Conservation (phyloP, 2,888 invertebrate genomes). For the Cremastobaeus sp. region DNA sequence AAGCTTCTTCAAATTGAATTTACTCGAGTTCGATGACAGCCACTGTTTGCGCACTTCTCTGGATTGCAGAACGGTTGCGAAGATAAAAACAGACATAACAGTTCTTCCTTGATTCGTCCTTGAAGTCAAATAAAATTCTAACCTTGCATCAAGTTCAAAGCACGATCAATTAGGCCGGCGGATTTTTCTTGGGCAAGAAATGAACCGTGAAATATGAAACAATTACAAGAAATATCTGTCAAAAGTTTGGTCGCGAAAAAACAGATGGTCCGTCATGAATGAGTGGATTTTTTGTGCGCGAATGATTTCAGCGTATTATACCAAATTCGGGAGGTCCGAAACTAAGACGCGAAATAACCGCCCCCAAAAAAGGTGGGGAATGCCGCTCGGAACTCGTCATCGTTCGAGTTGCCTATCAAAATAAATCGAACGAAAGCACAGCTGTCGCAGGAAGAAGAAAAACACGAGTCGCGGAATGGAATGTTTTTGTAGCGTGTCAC, state of each 20-base stretch:
- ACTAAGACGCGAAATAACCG: conserved; percentile 14
- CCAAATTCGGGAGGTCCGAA: conserved; percentile 44
- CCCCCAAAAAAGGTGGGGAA: conserved; percentile 36
- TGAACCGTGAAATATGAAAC: conserved; percentile 9
- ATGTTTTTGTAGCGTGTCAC: conserved; percentile 56
- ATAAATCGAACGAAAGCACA: conserved; percentile 55
- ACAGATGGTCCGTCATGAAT: conserved; percentile 9
- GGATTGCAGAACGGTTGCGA: too few species aligned
- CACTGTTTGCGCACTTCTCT: too few species aligned
- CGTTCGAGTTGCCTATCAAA: conserved; percentile 48
- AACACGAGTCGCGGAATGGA: conserved; percentile 54
- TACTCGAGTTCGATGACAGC: too few species aligned
- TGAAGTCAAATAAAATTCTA: too few species aligned
- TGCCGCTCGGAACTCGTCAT: conserved; percentile 23
- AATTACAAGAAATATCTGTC: conserved; percentile 22
- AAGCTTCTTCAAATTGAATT: too few species aligned
- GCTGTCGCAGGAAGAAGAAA: conserved; percentile 49
- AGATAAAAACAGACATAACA: too few species aligned
- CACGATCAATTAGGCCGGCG: background rate
- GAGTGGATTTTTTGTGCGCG: conserved; percentile 22
- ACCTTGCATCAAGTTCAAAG: background rate
- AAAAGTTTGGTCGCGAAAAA: conserved; percentile 19
- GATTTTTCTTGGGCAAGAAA: background rate
- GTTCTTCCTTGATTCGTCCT: too few species aligned
- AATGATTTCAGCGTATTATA: conserved; percentile 44